These are phyloP conservation scores for Pachyramphus minor DNA, from an alignment of 2,113 vertebrate species.

Conservation along the genomic window DNA sequence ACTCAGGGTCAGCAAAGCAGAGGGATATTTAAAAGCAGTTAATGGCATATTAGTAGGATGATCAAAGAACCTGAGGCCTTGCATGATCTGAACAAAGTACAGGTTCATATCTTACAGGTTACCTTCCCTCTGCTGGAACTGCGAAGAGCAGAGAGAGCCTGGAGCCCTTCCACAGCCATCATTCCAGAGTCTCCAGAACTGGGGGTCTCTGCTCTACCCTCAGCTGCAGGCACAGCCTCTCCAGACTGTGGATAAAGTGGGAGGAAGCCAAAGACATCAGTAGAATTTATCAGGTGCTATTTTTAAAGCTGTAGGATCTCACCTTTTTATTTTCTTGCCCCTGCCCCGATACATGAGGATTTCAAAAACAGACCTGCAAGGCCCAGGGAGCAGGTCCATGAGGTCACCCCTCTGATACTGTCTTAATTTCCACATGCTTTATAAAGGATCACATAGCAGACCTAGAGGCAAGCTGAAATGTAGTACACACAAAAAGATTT, in stretches of 20 bases:
- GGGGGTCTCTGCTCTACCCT: neutral
- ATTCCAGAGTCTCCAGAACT: neutral
- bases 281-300: neutral
- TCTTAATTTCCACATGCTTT: neutral
- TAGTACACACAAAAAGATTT: neutral
- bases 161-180: accelerated
- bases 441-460: neutral
- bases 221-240: neutral
- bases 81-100: neutral
- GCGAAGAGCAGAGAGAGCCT: neutral
- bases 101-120: neutral
- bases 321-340: accelerated
- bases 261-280: neutral
- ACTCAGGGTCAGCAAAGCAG: neutral
- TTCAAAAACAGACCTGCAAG: neutral
- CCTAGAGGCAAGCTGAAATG: neutral
- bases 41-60: neutral
- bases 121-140: neutral
- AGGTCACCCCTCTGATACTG: neutral
- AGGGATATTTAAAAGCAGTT: neutral
- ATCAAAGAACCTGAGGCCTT: neutral
- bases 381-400: neutral
- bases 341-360: too few relatives aligned
- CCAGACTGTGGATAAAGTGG: too few relatives aligned
- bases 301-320: neutral